phyloP scores from a whole-genome alignment of 2,888 invertebrate genomes.

The Apodemia zela region DNA sequence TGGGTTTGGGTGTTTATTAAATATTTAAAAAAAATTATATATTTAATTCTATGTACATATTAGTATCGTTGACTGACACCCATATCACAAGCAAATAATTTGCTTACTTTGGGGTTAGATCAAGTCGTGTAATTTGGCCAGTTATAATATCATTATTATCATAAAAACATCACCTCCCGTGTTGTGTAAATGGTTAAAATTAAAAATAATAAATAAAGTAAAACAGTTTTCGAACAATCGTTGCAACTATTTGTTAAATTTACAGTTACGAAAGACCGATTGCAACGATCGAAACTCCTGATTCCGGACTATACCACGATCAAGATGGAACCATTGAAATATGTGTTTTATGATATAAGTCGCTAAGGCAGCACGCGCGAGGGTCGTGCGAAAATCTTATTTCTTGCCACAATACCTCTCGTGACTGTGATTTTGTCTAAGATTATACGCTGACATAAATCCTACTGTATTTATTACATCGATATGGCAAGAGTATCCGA shows the following conservation, averaged over 20 bases:
- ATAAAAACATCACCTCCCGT: no score
- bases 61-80: no score
- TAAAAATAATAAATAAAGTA: neutral
- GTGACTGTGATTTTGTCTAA: constrained; percentile 69
- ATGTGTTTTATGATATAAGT: constrained; percentile 54
- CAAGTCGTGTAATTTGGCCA: no score
- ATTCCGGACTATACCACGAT: constrained; percentile 33
- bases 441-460: constrained; percentile 74
- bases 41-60: no score
- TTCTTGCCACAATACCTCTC: constrained; percentile 63
- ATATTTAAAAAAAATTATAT: no score
- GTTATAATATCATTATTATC: no score
- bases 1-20: no score
- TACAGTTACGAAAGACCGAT: constrained; percentile 33
- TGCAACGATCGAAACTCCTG: constrained; percentile 37
- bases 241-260: constrained; percentile 22
- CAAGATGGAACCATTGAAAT: constrained; percentile 57
- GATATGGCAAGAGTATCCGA: constrained; percentile 43
- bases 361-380: constrained; percentile 50
- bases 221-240: neutral
- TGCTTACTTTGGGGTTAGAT: no score
- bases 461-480: constrained; percentile 67
- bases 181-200: no score
- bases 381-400: constrained; percentile 64
- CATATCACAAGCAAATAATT: no score